A percentile compares a stretch with the other conserved stretches of the same genome.
Evolutionary conservation across 1,140 invertebrate genomes (phyloP).

Genomic region (Bombyx mori): DNA sequence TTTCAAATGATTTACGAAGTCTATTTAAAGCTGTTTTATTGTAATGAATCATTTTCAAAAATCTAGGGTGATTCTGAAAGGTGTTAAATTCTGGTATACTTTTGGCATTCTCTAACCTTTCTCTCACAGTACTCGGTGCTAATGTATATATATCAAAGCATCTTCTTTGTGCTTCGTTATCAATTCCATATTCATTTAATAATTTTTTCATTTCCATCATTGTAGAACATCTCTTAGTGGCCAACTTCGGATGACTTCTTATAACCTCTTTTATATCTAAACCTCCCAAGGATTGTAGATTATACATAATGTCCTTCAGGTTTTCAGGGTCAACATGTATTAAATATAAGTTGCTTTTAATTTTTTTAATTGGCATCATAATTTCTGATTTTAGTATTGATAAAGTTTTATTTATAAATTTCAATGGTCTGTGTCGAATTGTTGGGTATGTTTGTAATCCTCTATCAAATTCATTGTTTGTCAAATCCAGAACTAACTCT

Average conservation of each 20-base stretch:
- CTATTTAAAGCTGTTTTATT: constrained; percentile 61
- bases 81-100: constrained; percentile 62
- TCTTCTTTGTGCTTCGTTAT: constrained; percentile 47
- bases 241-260: constrained; percentile 60
- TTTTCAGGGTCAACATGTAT: constrained; percentile 61
- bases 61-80: constrained; percentile 65
- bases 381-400: constrained; percentile 61
- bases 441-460: constrained; percentile 60
- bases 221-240: constrained; percentile 47
- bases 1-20: constrained; percentile 55
- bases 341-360: constrained; percentile 67
- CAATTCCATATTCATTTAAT: constrained; percentile 62
- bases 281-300: constrained; percentile 52
- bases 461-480: constrained; percentile 54
- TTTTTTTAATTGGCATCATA: constrained; percentile 57
- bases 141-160: constrained; percentile 64
- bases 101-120: constrained; percentile 60
- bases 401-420: constrained; percentile 60
- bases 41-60: constrained; percentile 67
- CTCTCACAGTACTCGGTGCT: constrained; percentile 48
- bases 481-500: constrained; percentile 61
- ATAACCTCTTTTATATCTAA: constrained; percentile 63
- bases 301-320: constrained; percentile 56
- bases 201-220: constrained; percentile 56
- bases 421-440: constrained; percentile 64